Base-by-base conservation (phyloP, 2,888 invertebrate genomes). In the Cryptus armator region DNA sequence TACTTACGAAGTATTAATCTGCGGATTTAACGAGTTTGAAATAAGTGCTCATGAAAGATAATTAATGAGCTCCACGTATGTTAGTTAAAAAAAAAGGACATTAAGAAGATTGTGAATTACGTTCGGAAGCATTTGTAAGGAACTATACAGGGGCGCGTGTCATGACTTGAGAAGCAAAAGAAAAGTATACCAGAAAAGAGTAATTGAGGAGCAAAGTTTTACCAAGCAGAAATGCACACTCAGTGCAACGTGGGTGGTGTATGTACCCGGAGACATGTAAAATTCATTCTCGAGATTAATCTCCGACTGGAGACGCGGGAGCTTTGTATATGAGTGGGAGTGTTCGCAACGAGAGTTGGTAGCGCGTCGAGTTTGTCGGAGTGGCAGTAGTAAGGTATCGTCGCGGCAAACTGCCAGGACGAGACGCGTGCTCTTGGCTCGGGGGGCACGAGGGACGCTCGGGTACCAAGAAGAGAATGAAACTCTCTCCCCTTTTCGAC, bases 281-380 rank as follows among this genome's bases (percentile, higher is more conserved):
- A 88, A 87, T 87, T 87, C 86, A 80, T 74, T 78, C 83, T 80
- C 62, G 83, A 88, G 88, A 89, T 89, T 90, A 89, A 90, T 89
- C 88, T 86, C 86, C 82, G 87, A 87, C 87, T 86, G 87, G 87
- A 86, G 86, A 86, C 76, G 74, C 29, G 62, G 14, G n/a, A 24
- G 37, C 9, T n/a, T 12, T 51, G 46, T 79, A 77, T 68, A 84
- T 71, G 86, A 66, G 53, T 59, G 62, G n/a, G 48, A 70, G 77
- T 66, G 80, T 77, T 70, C 37, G 59, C 48, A 64, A 46, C 16
- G 75, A 5, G 75, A 5, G 66, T 43, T 43, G 83, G 44, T 75
- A 72, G 70, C 81, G 48, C 14, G 48, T 48, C 48, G 66, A 68
- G 67, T 64, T 87, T 44, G 78, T 5, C 72, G 86, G 75, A n/a